Conservation (phyloP, 2,113 vertebrate species). For the Mungos mungo region DNA sequence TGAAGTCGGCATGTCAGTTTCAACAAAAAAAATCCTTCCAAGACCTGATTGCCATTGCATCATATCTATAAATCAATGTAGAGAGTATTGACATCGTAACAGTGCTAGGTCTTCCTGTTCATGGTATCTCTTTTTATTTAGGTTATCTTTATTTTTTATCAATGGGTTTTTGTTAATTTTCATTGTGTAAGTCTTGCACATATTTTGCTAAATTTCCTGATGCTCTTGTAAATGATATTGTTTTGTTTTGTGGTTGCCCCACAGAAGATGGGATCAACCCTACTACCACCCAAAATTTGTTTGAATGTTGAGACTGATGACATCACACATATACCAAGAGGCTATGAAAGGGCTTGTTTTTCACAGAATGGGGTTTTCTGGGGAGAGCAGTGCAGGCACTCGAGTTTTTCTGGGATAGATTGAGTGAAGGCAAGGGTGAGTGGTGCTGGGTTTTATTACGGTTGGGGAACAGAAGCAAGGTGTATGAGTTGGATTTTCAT, state of each 20-base stretch:
- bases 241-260: background rate
- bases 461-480: background rate
- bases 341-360: background rate
- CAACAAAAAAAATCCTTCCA: background rate
- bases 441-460: background rate
- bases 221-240: background rate
- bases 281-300: background rate
- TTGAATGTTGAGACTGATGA: background rate
- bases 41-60: background rate
- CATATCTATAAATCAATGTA: background rate
- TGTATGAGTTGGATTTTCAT: background rate
- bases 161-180: background rate
- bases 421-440: background rate
- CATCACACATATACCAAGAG: background rate
- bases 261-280: background rate
- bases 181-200: background rate
- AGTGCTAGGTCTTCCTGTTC: background rate
- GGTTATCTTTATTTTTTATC: slow-evolving; percentile 1
- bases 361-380: background rate
- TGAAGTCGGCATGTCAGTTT: background rate
- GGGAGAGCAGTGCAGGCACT: background rate
- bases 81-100: background rate
- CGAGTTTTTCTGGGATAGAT: background rate
- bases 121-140: background rate
- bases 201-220: slow-evolving; percentile 12